Conservation (phyloP, 30 jellyfish, hydroid and myxozoan genomes). For the Cassiopea andromeda region DNA sequence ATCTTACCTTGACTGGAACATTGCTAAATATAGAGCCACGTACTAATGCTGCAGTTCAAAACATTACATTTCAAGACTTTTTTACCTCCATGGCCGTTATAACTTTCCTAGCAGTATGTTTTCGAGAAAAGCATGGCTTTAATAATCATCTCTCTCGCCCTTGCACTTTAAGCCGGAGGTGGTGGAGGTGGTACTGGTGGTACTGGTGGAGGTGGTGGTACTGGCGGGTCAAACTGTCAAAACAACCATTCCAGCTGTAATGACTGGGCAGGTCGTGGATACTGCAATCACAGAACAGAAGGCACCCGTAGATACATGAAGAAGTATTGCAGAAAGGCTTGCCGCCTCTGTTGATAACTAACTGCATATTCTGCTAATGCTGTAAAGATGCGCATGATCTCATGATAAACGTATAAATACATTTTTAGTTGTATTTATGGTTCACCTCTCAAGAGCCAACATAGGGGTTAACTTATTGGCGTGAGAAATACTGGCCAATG, state of each 20-base stretch:
- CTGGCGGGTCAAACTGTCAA: constrained; percentile 19
- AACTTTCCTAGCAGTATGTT: too few species aligned
- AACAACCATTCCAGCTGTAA: constrained; percentile 27
- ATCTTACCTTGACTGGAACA: too few species aligned
- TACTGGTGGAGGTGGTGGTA: constrained; percentile 31
- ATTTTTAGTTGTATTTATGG: not conserved
- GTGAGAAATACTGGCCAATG: too few species aligned
- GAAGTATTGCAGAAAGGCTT: constrained; percentile 35
- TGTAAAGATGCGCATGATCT: not conserved
- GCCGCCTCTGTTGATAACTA: constrained; percentile 21
- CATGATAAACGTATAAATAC: not conserved
- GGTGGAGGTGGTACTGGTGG: constrained; percentile 43
- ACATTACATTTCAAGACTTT: too few species aligned
- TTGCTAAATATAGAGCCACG: too few species aligned
- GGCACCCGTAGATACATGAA: constrained; percentile 51
- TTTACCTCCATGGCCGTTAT: too few species aligned
- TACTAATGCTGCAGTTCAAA: too few species aligned
- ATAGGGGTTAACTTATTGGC: too few species aligned
- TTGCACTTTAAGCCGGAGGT: constrained; percentile 1
- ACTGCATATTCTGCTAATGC: not conserved
- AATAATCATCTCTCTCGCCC: not conserved
- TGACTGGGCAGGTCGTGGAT: constrained; percentile 48
- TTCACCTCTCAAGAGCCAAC: not conserved
- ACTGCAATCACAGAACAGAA: constrained; percentile 39
- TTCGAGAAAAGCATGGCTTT: not conserved